phyloP scores from a whole-genome alignment of 1,140 invertebrate genomes.

The Drosophila nasuta region DNA sequence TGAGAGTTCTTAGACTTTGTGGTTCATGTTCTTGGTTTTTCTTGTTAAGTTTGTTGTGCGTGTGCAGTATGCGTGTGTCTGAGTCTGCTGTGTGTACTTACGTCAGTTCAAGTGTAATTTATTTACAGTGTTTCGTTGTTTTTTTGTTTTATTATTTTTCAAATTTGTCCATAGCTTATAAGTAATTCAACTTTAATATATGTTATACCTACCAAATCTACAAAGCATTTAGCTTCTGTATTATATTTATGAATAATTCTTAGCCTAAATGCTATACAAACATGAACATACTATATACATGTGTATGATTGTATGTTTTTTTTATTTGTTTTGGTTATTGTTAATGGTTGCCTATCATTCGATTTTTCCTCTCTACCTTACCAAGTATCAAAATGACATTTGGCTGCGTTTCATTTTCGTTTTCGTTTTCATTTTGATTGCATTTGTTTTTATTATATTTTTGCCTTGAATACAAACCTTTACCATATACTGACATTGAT shows the following conservation, averaged over 20 bases:
- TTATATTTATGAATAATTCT: constrained; percentile 7
- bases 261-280: constrained; percentile 29
- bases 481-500: constrained; percentile 17
- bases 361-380: constrained; percentile 60
- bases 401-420: constrained; percentile 26
- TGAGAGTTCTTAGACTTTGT: constrained; percentile 46
- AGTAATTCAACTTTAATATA: constrained; percentile 27
- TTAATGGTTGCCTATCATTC: constrained; percentile 30
- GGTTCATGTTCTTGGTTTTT: constrained; percentile 45
- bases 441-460: constrained; percentile 22
- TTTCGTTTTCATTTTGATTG: constrained; percentile 18
- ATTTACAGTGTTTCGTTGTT: constrained; percentile 66
- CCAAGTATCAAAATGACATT: constrained; percentile 64
- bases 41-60: constrained; percentile 31
- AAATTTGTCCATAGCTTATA: constrained; percentile 32
- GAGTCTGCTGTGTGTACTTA: constrained; percentile 63
- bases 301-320: constrained; percentile 21
- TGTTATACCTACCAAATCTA: constrained; percentile 50
- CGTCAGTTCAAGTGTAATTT: constrained; percentile 68
- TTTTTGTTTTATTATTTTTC: constrained; percentile 12
- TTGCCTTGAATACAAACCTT: constrained; percentile 53
- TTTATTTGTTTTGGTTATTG: neutral
- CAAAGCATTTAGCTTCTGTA: constrained; percentile 24
- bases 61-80: constrained; percentile 5
- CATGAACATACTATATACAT: constrained; percentile 49